These are phyloP conservation scores for Pterocles gutturalis DNA, from an alignment of 2,113 vertebrate species.

Conservation along the genomic window DNA sequence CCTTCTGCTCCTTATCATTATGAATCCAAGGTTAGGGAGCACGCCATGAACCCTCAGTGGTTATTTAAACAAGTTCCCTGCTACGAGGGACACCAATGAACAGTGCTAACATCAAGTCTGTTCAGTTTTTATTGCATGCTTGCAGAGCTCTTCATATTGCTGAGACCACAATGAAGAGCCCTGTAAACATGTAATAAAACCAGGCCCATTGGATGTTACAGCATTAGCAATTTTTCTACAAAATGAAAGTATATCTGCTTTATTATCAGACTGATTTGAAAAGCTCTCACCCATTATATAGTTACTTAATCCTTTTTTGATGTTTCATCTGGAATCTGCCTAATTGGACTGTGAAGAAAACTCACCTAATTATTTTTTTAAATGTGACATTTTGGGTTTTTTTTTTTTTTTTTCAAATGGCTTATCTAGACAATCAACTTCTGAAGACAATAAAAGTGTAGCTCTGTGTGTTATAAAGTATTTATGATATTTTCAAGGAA, in stretches of 20 bases:
- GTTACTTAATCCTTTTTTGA: slow-evolving; percentile 19
- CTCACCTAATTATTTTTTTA: slow-evolving; percentile 57
- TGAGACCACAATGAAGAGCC: slow-evolving; percentile 69
- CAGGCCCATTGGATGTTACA: slow-evolving; percentile 60
- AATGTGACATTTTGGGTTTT: slow-evolving; percentile 47
- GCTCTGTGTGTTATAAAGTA: slow-evolving; percentile 81
- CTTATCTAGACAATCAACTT: slow-evolving; percentile 77
- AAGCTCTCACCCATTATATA: neutral
- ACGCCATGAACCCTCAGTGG: neutral
- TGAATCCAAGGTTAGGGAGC: slow-evolving; percentile 43
- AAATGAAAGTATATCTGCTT: slow-evolving; percentile 71
- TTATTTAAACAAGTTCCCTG: slow-evolving; percentile 68
- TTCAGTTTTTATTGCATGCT: slow-evolving; percentile 71
- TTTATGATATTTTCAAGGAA: slow-evolving; percentile 81
- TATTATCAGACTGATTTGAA: slow-evolving; percentile 55
- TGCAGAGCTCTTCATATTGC: slow-evolving; percentile 67
- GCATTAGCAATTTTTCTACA: slow-evolving; percentile 70
- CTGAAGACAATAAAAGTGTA: slow-evolving; percentile 76
- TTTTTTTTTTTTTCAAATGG: slow-evolving; percentile 44
- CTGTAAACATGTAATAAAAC: slow-evolving; percentile 71
- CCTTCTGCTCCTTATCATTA: neutral
- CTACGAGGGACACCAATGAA: slow-evolving; percentile 55
- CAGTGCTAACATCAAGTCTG: slow-evolving; percentile 38
- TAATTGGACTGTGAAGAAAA: slow-evolving; percentile 58
- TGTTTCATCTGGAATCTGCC: slow-evolving; percentile 47